Conservation (phyloP, 2,797 vertebrate species). For the Propithecus perrieri region DNA sequence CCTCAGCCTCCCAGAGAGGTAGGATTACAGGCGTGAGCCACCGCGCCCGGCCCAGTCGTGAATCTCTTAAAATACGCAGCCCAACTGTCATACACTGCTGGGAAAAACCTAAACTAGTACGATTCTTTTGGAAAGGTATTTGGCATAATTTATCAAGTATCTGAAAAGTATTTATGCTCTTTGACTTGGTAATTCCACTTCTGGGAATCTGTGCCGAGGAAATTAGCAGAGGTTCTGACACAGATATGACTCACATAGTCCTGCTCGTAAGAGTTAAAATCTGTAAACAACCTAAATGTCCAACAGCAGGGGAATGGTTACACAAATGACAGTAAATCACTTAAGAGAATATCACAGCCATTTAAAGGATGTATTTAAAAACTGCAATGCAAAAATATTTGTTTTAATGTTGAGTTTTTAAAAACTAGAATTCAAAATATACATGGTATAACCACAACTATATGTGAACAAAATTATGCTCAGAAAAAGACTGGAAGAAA, state of each 20-base stretch:
- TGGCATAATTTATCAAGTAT: constrained; percentile 40
- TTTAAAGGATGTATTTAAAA: not conserved
- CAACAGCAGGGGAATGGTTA: not conserved
- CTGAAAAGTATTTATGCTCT: not conserved
- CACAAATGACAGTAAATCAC: not conserved
- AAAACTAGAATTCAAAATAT: constrained; percentile 5
- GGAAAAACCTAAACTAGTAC: not conserved
- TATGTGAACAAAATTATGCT: not conserved
- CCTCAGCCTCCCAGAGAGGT: too few relatives aligned
- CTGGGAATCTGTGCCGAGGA: constrained; percentile 24
- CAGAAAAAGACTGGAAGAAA: not conserved
- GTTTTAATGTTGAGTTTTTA: constrained; percentile 17
- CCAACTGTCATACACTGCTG: not conserved
- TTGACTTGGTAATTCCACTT: constrained; percentile 17
- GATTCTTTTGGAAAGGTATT: constrained; percentile 19
- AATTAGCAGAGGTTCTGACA: constrained; percentile 25
- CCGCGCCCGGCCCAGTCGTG: too few relatives aligned
- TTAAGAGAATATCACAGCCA: not conserved
- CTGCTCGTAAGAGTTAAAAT: not conserved
- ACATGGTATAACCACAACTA: not conserved
- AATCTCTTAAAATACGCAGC: constrained; percentile 36
- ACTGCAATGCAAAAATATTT: not conserved
- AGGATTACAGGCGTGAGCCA: too few relatives aligned
- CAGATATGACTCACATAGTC: constrained; percentile 33
- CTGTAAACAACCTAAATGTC: not conserved